Base-by-base conservation (phyloP, 2,888 invertebrate species). In the Netelia inedita region DNA sequence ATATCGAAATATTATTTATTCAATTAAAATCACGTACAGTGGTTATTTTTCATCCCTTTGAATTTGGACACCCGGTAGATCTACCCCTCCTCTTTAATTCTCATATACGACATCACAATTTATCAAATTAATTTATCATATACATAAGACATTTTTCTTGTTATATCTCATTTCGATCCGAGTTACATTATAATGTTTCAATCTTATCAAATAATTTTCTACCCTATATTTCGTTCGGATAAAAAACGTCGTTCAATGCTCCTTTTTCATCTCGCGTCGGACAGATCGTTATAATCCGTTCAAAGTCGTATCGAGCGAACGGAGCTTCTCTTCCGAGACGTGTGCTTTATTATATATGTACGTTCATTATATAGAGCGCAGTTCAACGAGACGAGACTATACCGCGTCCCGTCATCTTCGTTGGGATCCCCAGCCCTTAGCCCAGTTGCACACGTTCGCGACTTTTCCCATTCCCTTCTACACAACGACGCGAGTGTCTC, bases 341-440 rank as follows among this genome's bases (percentile, higher is more conserved):
- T 66, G 16, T 41, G 23, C 66, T 14, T 46, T 14, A 14, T 14
- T 46, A 46, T 46, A 46, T 46, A 21, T 57, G 57, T n/a, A 59
- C n/a, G 61, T 79, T 50, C 23, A 61, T 72, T 53, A 43, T 57
- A 65, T 57, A 14, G 61, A 55, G 35, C 43, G 63, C 53, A 73
- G 83, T 84, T 76, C 46, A 79, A 50, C 28, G 65, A 46, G 63
- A 71, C 78, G 74, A 82, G 82, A 50, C 78, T 78, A 84, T 73
- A 28, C 28, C 66, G 10, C 46, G 71, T 71, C 73, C 23, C 53
- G 46, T 73, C 43, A 55, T 68, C 76, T 74, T 72, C 41, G 61
- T 72, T 53, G 69, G 41, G 43, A 81, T 63, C 50, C 61, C 10
- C 21, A 72, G 46, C 76, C 72, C 68, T 80, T 84, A 84, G 83